Base-by-base conservation (phyloP, 2,888 invertebrate genomes). In the Ochropacha duplaris region DNA sequence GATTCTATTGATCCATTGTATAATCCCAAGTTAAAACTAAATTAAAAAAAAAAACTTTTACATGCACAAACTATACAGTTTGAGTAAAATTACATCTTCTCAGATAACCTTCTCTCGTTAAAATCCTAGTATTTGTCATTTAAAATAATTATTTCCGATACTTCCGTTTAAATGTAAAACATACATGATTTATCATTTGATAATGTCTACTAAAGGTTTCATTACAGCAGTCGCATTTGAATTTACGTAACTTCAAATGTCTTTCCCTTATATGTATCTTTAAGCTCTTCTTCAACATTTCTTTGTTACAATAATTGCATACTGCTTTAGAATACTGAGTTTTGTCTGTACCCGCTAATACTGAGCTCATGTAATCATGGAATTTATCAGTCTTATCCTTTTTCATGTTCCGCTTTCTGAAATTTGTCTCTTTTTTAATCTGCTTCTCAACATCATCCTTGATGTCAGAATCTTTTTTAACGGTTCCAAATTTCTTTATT, bases 281-380 rank as follows among this genome's bases (percentile, higher is more conserved):
- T 0, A 90, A 61, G 64, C 90, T 90, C 26, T 91, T 91, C 55
- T 90, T 91, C 6, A 88, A 22, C 90, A 90, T 88, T 54, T 85
- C 84, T 34, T 88, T 90, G 0, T 86, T 80, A 19, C 90, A 90
- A 64, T 88, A 88, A 67, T 90, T 85, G 55, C 90, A 90, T 0
- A 81, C 68, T 0, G 84, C 90, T 68, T 81, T 84, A 0, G 81
- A 83, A 66, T 85, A 87, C 2, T 84, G 79, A 0, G 78, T 76
- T 2, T 69, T 74, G 26, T 78, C 72, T 12, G 73, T 74, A 19
- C 58, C 57, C 0, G 84, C 81, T n/a, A 83, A 81, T 0, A 76
- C 68, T 0, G 79, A 79, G 1, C 69, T 71, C 0, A 79, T 74
- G 24, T 72, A 81, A 9, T 67, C 65, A 22, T 62, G 69, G 34